Evolutionary conservation across 1,140 invertebrate species (phyloP), one percentile per base, ranked within the genome.

Genomic region (Sesamia nonagrioides): DNA sequence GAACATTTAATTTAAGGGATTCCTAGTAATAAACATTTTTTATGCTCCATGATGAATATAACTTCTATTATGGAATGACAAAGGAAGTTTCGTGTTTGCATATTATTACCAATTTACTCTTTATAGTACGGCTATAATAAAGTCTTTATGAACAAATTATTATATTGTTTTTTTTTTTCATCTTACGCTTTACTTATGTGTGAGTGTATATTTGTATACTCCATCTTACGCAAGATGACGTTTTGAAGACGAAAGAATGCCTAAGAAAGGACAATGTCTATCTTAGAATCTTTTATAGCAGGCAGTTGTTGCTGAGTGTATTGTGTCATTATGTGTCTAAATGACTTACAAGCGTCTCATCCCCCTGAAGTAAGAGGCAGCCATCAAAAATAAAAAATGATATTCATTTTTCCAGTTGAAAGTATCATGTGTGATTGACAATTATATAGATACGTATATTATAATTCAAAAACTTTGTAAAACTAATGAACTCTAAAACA

Each of bases 1-100:
- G n/a, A 37, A 61, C 60, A 61, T 61, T 61, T 61, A 61, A 61
- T 61, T 61, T 61, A 40, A 40, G 60, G n/a, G 60, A 61, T 37
- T 21, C 9, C 52, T 58, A 58, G 54, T 27, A 37, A 40, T 61
- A 61, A 61, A 61, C 45, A 37, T 27, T 40, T 61, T 60, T 61
- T 61, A 61, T 61, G 27, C 60, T 37, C 54, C 11, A 58, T n/a
- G n/a, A 27, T 37, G 15, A n/a, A 40, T 61, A 40, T 61, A 37
- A 61, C 35, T 61, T 37, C 35, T n/a, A 61, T 8, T 21, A 56
- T 27, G 21, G 54, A 56, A 56, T 37, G 27, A 61, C 60, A 61
- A 61, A 61, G 35, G 33, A 56, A 61, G 15, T 61, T 40, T 61
- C n/a, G 60, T 61, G 35, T 37, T n/a, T 40, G 60, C 27, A 37